A percentile compares a stretch with the other conserved stretches of the same genome.
Evolutionary conservation across 1,140 invertebrate species (phyloP).

Genomic region (Lordiphosa stackelbergi): DNA sequence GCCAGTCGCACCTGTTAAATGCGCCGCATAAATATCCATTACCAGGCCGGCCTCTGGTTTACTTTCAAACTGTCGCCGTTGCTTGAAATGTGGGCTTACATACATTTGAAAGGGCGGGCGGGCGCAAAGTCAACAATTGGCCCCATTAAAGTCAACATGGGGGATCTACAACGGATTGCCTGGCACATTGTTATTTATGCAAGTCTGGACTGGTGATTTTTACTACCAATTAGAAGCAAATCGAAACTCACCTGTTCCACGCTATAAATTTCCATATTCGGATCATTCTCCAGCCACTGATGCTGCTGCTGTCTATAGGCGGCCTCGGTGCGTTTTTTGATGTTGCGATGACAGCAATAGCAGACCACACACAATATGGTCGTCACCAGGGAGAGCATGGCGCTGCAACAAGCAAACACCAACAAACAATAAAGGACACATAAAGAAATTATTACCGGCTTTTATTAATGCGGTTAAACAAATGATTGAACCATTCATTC

Average conservation of each 20-base stretch:
- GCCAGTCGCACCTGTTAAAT: conserved; percentile 45
- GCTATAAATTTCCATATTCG: conserved; percentile 82
- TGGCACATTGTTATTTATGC: too few relatives aligned
- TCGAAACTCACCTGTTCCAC: conserved; percentile 80
- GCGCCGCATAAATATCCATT: conserved; percentile 59
- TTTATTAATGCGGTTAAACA: conserved; percentile 50
- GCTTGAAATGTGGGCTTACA: not conserved
- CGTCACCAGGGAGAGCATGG: conserved; percentile 82
- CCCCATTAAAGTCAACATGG: not conserved
- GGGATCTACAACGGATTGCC: too few relatives aligned
- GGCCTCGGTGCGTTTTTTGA: conserved; percentile 79
- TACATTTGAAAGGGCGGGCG: not conserved
- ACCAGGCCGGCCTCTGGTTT: conserved; percentile 12
- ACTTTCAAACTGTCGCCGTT: conserved; percentile 30
- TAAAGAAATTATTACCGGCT: conserved; percentile 30
- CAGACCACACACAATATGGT: conserved; percentile 81
- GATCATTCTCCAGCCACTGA: conserved; percentile 81
- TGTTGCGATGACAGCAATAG: conserved; percentile 83
- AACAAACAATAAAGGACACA: conserved; percentile 3
- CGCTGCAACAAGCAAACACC: conserved; percentile 77
- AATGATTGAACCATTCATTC: conserved; percentile 13
- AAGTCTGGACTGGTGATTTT: too few relatives aligned
- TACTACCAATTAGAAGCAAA: too few relatives aligned
- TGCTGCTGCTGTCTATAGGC: conserved; percentile 79
- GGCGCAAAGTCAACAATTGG: not conserved